Evolutionary conservation across 2,888 invertebrate genomes (phyloP).

Genomic region (Stegana nigrithorax): DNA sequence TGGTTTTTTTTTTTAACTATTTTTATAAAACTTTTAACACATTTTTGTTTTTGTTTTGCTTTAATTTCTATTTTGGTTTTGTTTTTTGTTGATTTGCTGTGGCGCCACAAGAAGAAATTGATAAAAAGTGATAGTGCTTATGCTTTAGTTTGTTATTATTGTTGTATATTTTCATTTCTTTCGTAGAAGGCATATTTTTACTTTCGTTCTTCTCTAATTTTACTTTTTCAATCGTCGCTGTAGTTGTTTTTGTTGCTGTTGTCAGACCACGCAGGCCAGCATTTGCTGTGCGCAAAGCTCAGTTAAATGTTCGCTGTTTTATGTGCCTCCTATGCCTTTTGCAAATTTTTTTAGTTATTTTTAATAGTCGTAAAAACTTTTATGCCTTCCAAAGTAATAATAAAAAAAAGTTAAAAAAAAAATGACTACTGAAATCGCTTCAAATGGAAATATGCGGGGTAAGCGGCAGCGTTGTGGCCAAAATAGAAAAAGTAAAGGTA

Average conservation of each 20-base stretch:
- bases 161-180: neutral
- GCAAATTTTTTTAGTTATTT: neutral
- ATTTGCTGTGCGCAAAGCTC: neutral
- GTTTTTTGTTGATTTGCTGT: no score
- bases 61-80: no score
- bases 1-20: conserved; percentile 33
- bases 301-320: neutral
- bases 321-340: neutral
- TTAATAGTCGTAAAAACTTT: neutral
- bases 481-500: no score
- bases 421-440: no score
- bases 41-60: no score
- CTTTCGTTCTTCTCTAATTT: conserved; percentile 12
- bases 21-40: neutral
- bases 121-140: conserved; percentile 4
- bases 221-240: neutral
- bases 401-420: no score
- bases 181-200: conserved; percentile 7
- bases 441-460: no score
- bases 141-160: conserved; percentile 9
- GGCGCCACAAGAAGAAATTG: no score
- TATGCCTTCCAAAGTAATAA: no score
- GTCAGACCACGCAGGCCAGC: neutral
- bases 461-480: no score
- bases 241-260: neutral